Evolutionary conservation across 2,888 invertebrate genomes (phyloP), one percentile per base, ranked within the genome.

Genomic region (Ochlodes sylvanus): DNA sequence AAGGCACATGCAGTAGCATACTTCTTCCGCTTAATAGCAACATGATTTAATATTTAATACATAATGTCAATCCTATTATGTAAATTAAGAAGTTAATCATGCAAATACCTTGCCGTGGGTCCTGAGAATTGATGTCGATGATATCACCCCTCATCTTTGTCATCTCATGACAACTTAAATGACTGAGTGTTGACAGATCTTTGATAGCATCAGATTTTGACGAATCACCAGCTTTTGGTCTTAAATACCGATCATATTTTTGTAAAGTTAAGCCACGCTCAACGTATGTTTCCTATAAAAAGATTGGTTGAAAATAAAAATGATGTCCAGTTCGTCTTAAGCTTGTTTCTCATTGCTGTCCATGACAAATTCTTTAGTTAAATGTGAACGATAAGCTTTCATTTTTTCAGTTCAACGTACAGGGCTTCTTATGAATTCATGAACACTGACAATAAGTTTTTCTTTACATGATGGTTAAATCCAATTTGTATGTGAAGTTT

Each of bases 171-270:
- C 82, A 83, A 84, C 79, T 77, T 73, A 81, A 70, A 86, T 87
- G 89, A 90, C 86, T 73, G 81, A 87, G 83, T 81, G 87, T 79
- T 75, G 89, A 89, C 89, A 72, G 73, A 66, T 71, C 78, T 88
- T 86, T 87, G 89, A 91, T 89, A 87, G 60, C 55, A 70, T 69
- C 60, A 32, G 44, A 19, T 54, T 70, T 73, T 79, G 87, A 87
- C 82, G 79, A 83, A 89, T 88, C 55, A 67, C 76, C 73, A 80
- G 80, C 81, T 78, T 78, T 82, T 12, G 32, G 54, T 54, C 52
- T 65, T 34, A 61, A 67, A 67, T 61, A 67, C 9, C 44, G 9
- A 67, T 50, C 60, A 60, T 66, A 66, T 44, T 60, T 27, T 27
- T 60, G 21, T 79, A 55, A 69, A 64, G 60, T 69, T 72, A 6